phyloP scores from a whole-genome alignment of 2,797 vertebrate species.

The Propithecus perrieri region DNA sequence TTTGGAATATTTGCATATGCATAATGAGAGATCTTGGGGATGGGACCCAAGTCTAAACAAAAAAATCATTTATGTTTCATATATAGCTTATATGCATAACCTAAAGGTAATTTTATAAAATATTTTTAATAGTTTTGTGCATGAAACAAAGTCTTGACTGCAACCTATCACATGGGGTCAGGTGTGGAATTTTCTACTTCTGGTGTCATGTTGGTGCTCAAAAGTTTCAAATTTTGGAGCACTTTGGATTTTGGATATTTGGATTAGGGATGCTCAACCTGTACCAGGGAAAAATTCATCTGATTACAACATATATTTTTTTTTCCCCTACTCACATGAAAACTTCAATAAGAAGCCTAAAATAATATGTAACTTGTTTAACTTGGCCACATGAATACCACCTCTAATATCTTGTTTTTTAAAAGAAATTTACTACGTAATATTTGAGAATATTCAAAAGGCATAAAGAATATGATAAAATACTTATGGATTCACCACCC shows the following conservation, averaged over 20 bases:
- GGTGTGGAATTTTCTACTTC: neutral
- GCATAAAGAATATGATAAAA: conserved; percentile 34
- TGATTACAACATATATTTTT: neutral
- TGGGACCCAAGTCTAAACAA: neutral
- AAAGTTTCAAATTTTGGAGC: neutral
- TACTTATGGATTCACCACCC: neutral
- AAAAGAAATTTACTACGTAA: neutral
- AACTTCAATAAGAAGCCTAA: neutral
- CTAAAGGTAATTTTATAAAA: neutral
- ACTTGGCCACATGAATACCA: neutral
- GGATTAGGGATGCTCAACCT: neutral
- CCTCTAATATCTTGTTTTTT: neutral
- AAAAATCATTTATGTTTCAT: neutral
- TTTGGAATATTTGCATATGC: neutral
- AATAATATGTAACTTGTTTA: conserved; percentile 17
- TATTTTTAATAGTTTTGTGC: neutral
- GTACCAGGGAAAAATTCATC: conserved; percentile 13
- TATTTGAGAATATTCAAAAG: conserved; percentile 27
- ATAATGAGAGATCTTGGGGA: neutral
- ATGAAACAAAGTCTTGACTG: neutral
- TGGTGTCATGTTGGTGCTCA: neutral
- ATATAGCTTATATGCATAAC: neutral
- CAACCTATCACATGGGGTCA: neutral
- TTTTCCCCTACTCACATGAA: neutral
- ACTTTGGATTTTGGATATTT: neutral